phyloP scores from a whole-genome alignment of 1,140 invertebrate species.

The Mamestra configurata region DNA sequence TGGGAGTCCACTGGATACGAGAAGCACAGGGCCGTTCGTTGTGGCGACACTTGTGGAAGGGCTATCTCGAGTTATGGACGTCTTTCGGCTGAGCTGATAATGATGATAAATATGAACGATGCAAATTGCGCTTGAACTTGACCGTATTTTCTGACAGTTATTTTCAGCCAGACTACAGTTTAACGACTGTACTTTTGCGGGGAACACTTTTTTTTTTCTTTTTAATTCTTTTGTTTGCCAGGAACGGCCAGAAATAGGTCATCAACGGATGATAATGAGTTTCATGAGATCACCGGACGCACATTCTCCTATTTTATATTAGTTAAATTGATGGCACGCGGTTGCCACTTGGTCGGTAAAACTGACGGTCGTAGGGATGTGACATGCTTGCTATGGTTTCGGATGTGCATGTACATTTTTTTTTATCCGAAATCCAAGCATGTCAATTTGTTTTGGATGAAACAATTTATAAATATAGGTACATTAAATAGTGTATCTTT shows the following conservation, averaged over 20 bases:
- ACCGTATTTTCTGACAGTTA: too few relatives aligned
- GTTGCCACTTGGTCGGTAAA: slow-evolving; percentile 34
- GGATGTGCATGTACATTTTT: neutral
- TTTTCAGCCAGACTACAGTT: neutral
- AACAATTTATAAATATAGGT: too few relatives aligned
- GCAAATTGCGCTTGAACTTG: too few relatives aligned
- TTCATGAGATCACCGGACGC: slow-evolving; percentile 52
- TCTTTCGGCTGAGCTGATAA: too few relatives aligned
- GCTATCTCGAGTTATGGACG: too few relatives aligned
- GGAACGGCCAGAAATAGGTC: slow-evolving; percentile 32
- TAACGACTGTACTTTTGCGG: neutral
- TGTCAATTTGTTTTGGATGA: too few relatives aligned
- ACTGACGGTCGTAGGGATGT: slow-evolving; percentile 27
- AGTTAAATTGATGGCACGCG: slow-evolving; percentile 51
- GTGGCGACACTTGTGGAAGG: too few relatives aligned
- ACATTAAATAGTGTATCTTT: too few relatives aligned
- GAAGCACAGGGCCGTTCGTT: too few relatives aligned
- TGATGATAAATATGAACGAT: too few relatives aligned
- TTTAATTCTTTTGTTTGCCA: slow-evolving; percentile 4
- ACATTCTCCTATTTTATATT: slow-evolving; percentile 57
- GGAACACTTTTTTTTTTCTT: neutral
- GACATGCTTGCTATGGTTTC: neutral
- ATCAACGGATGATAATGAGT: slow-evolving; percentile 53
- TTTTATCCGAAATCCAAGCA: too few relatives aligned
- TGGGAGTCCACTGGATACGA: too few relatives aligned